Percentiles rank a stretch among this genome's conserved stretches.
Evolutionary conservation across 2,113 vertebrate genomes (phyloP).

Genomic region (Cnemophilus loriae): DNA sequence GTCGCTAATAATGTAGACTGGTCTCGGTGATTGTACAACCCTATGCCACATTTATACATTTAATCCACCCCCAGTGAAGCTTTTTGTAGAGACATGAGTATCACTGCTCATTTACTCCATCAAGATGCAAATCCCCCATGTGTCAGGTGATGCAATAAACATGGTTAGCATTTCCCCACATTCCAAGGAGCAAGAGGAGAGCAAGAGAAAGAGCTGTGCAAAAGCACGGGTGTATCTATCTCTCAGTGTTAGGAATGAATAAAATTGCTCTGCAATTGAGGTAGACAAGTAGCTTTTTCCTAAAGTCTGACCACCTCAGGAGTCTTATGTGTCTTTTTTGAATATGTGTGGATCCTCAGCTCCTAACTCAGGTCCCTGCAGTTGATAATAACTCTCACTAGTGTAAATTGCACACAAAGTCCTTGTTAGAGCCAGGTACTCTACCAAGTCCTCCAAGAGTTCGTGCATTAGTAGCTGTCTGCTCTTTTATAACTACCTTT

Average conservation of each 20-base stretch:
- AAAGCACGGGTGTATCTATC: fast-evolving
- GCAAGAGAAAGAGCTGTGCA: background rate
- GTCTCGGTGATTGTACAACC: background rate
- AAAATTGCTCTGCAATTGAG: background rate
- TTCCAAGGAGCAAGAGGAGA: background rate
- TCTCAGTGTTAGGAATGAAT: background rate
- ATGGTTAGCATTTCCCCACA: background rate
- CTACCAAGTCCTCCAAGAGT: background rate
- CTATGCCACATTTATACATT: background rate
- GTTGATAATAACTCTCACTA: background rate
- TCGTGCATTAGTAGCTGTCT: background rate
- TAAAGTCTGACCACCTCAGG: background rate
- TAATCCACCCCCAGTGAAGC: background rate
- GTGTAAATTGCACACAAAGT: background rate
- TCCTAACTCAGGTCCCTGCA: background rate
- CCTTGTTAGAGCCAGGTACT: background rate
- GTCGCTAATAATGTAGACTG: background rate
- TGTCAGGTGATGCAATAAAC: background rate
- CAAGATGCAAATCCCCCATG: background rate
- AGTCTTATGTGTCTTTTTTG: background rate
- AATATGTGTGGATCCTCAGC: background rate
- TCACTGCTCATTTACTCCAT: background rate
- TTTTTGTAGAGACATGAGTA: background rate
- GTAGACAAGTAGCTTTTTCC: background rate
- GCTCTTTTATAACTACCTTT: background rate